Evolutionary conservation across 1,140 invertebrate species (phyloP).

Genomic region (Thalassaphorura encarpata): DNA sequence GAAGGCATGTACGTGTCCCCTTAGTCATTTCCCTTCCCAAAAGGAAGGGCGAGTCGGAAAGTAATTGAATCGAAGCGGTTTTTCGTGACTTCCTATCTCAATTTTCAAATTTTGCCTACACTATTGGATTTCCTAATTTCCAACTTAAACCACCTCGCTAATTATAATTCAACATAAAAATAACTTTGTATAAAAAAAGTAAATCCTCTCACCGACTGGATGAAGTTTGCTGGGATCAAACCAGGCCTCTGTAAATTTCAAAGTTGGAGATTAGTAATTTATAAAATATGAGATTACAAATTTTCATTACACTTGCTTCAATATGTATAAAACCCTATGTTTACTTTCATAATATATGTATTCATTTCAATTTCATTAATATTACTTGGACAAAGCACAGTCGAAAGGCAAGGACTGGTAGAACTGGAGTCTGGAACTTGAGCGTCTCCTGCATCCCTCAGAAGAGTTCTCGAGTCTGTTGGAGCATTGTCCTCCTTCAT

Average conservation of each 20-base stretch:
- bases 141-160: too few relatives aligned
- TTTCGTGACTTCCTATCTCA: too few relatives aligned
- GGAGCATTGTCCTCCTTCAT: not conserved
- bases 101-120: too few relatives aligned
- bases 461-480: not conserved
- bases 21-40: too few relatives aligned
- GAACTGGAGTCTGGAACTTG: not conserved
- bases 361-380: not conserved
- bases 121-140: too few relatives aligned
- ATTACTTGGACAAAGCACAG: constrained; percentile 19
- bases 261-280: too few relatives aligned
- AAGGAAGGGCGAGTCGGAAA: too few relatives aligned
- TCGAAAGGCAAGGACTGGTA: constrained; percentile 10
- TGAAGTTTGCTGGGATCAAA: constrained; percentile 78
- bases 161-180: too few relatives aligned
- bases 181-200: too few relatives aligned
- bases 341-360: not conserved
- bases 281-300: constrained; percentile 32
- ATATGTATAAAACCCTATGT: not conserved
- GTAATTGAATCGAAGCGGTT: too few relatives aligned
- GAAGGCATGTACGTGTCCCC: too few relatives aligned
- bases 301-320: not conserved
- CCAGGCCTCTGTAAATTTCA: constrained; percentile 74
- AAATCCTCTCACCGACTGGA: constrained; percentile 63
- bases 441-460: not conserved